Evolutionary conservation across 1,140 invertebrate species (phyloP).

Genomic region (Drosophila nasuta): DNA sequence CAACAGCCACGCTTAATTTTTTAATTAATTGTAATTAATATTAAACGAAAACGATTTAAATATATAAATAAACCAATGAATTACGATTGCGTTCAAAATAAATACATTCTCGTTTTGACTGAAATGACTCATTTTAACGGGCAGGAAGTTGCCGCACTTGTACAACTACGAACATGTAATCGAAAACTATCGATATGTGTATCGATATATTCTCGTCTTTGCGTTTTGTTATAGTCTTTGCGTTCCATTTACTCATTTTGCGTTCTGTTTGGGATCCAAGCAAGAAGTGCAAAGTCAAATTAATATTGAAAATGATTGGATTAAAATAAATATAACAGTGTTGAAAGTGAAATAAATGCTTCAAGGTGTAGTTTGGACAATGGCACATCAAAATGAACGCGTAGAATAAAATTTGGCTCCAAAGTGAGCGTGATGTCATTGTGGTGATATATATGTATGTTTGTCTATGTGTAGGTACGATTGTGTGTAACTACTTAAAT

Average conservation of each 20-base stretch:
- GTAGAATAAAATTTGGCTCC: slow-evolving; percentile 21
- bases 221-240: slow-evolving; percentile 15
- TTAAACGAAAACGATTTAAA: slow-evolving; percentile 78
- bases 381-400: slow-evolving; percentile 4
- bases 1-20: slow-evolving; percentile 81
- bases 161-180: background rate
- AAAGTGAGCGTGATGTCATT: slow-evolving; percentile 69
- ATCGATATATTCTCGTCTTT: slow-evolving; percentile 10
- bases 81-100: slow-evolving; percentile 46
- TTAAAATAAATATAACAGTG: slow-evolving; percentile 15
- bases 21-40: slow-evolving; percentile 82
- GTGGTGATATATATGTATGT: slow-evolving; percentile 56
- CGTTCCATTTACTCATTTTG: slow-evolving; percentile 31
- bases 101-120: background rate
- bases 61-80: slow-evolving; percentile 79
- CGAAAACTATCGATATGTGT: slow-evolving; percentile 21
- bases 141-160: background rate
- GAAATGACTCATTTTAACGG: background rate
- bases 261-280: slow-evolving; percentile 45
- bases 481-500: slow-evolving; percentile 5
- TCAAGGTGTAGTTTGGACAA: slow-evolving; percentile 7
- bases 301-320: slow-evolving; percentile 24
- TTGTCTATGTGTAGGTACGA: slow-evolving; percentile 7
- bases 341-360: slow-evolving; percentile 9
- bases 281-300: slow-evolving; percentile 33